phyloP scores from a whole-genome alignment of 2,888 invertebrate genomes.

The Nephrotoma appendiculata region DNA sequence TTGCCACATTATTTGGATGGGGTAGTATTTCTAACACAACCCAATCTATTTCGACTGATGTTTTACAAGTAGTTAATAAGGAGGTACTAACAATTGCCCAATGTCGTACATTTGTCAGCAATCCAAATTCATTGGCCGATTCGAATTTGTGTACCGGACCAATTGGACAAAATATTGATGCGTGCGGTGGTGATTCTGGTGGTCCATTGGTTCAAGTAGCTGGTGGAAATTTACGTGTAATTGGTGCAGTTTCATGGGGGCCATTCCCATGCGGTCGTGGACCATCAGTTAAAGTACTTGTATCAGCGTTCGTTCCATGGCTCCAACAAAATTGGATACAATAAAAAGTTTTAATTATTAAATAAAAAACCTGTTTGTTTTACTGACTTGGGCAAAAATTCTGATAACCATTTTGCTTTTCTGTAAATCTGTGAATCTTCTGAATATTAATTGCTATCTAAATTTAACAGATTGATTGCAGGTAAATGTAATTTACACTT shows the following conservation, averaged over 20 bases:
- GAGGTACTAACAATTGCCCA: neutral
- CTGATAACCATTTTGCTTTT: too few species aligned
- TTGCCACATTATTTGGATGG: neutral
- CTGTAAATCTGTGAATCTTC: too few species aligned
- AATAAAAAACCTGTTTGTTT: neutral
- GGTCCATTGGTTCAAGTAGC: neutral
- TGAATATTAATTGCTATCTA: too few species aligned
- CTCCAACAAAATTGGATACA: neutral
- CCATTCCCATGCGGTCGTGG: neutral
- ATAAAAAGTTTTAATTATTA: neutral
- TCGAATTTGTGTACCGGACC: neutral
- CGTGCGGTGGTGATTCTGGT: neutral
- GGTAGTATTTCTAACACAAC: neutral
- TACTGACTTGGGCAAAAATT: neutral
- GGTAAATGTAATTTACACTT: too few species aligned
- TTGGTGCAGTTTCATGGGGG: neutral
- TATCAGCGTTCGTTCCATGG: neutral
- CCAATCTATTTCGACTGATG: neutral
- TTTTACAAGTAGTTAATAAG: neutral
- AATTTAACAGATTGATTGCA: too few species aligned
- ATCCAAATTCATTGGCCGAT: neutral
- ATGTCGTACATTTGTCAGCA: neutral
- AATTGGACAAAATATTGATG: neutral
- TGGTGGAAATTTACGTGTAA: neutral
- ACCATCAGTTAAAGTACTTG: neutral